These are phyloP conservation scores for Sinhomidia bicolor DNA, from an alignment of 2,888 invertebrate species.

Conservation along the genomic window DNA sequence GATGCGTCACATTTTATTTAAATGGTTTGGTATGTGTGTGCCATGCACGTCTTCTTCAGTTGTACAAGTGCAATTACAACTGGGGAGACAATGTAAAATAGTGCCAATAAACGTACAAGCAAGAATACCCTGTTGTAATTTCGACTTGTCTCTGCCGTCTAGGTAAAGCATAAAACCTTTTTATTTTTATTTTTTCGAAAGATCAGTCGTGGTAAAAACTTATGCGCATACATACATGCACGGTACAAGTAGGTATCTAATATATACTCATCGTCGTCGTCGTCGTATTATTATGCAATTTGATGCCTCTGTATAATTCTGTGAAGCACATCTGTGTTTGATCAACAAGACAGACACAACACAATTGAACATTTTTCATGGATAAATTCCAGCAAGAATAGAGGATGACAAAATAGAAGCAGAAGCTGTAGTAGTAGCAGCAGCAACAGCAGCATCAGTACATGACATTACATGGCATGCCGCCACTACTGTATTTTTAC, in stretches of 20 bases:
- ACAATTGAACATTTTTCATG: constrained; percentile 66
- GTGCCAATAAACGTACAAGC: constrained; percentile 6
- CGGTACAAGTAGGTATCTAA: too few species aligned
- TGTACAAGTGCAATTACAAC: constrained; percentile 13
- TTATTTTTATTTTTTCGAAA: neutral
- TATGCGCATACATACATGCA: too few species aligned
- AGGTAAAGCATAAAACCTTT: neutral
- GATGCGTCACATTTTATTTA: neutral
- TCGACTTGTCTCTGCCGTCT: neutral
- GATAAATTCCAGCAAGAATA: constrained; percentile 60
- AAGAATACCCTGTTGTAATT: neutral
- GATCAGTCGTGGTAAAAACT: neutral
- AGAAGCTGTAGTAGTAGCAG: too few species aligned
- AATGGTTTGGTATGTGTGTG: neutral
- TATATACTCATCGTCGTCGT: too few species aligned
- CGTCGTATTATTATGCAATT: constrained; percentile 31
- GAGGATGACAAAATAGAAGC: constrained; percentile 17
- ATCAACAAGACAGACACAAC: constrained; percentile 51
- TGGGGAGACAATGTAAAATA: constrained; percentile 19
- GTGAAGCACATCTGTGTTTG: constrained; percentile 57
- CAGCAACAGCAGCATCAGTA: constrained; percentile 31
- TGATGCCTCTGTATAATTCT: constrained; percentile 8
- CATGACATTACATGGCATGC: constrained; percentile 56
- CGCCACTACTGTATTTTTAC: neutral
- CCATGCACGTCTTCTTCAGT: neutral